phyloP scores from a whole-genome alignment of 2,113 vertebrate species.

The Otocyon megalotis region DNA sequence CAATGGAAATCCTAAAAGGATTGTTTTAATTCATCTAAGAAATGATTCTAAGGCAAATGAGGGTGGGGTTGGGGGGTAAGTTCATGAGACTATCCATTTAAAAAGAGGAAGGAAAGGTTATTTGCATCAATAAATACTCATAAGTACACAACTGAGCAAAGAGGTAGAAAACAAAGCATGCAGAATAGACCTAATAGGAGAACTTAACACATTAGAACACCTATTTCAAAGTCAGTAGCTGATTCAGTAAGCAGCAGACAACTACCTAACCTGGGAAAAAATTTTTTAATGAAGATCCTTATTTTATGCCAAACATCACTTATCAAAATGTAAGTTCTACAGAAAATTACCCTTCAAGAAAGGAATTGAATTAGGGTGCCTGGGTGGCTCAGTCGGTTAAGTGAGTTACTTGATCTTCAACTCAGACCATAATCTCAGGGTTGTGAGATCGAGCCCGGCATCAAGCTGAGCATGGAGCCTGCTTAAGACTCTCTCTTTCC shows the following conservation, averaged over 20 bases:
- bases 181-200: not conserved
- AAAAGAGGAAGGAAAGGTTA: not conserved
- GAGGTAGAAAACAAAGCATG: not conserved
- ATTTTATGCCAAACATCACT: not conserved
- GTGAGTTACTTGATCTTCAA: not conserved
- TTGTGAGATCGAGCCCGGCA: not conserved
- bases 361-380: not conserved
- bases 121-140: not conserved
- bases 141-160: not conserved
- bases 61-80: not conserved
- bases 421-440: not conserved
- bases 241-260: not conserved
- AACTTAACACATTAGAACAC: not conserved
- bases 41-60: not conserved
- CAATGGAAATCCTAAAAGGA: slow-evolving; percentile 10
- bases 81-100: not conserved
- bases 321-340: not conserved
- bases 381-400: not conserved
- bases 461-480: not conserved
- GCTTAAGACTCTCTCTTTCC: not conserved
- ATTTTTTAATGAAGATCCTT: not conserved
- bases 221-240: not conserved
- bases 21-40: not conserved
- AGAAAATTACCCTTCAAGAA: not conserved
- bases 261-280: not conserved